Conservation (phyloP, 2,888 invertebrate species). For the Pomacea canaliculata region DNA sequence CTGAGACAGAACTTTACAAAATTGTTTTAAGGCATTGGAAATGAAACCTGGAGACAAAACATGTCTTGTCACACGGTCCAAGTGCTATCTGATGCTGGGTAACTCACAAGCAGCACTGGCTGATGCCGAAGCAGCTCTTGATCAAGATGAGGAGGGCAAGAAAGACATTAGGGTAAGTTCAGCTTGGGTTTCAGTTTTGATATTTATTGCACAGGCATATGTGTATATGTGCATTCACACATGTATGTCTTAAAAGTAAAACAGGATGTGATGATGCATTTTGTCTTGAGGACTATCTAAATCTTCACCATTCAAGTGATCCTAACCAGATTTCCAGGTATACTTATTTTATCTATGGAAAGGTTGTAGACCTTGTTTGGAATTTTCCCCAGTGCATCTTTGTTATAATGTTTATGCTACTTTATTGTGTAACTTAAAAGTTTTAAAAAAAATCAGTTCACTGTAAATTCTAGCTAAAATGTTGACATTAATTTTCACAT, state of each 20-base stretch:
- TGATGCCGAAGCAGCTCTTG: constrained; percentile 88
- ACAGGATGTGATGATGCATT: not conserved
- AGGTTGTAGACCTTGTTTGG: no score
- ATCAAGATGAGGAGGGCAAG: constrained; percentile 52
- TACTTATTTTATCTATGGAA: not conserved
- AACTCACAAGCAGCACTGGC: constrained; percentile 85
- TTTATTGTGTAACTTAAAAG: no score
- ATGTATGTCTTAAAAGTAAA: constrained; percentile 1
- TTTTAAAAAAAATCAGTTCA: no score
- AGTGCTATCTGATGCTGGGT: constrained; percentile 89
- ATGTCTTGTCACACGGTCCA: constrained; percentile 88
- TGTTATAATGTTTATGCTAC: no score
- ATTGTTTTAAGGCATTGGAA: constrained; percentile 76
- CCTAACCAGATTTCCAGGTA: not conserved
- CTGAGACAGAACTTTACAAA: no score
- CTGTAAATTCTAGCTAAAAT: no score
- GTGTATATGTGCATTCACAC: constrained; percentile 4
- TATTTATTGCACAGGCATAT: not conserved
- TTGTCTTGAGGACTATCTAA: not conserved
- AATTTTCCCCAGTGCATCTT: not conserved
- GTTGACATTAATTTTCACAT: no score
- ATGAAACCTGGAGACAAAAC: constrained; percentile 87
- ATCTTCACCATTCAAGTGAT: no score
- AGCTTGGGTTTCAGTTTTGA: no score
- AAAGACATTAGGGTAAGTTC: constrained; percentile 55